Percentiles rank a stretch among this genome's conserved stretches.
Conservation (phyloP, 2,113 vertebrate species). For the Myrmecophaga tridactyla region DNA sequence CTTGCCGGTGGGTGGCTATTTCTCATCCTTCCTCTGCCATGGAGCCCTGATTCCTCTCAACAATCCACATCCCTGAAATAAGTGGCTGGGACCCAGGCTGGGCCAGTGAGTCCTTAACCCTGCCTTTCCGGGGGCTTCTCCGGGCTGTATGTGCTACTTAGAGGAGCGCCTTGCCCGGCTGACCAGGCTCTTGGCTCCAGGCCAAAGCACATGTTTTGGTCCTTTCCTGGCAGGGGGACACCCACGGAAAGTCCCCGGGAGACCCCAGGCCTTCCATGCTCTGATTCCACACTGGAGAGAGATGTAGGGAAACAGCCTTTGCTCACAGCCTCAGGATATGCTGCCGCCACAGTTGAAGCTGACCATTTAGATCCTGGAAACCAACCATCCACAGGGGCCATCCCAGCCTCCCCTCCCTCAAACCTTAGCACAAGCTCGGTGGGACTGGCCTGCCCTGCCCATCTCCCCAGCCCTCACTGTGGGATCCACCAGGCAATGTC, state of each 20-base stretch:
- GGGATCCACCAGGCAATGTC: rapidly evolving
- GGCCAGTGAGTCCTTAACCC: background rate
- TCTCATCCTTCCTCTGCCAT: background rate
- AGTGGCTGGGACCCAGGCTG: background rate
- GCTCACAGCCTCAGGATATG: background rate
- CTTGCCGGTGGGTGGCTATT: rapidly evolving
- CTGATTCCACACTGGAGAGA: background rate
- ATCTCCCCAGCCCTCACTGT: background rate
- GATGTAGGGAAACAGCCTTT: background rate
- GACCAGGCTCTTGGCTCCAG: rapidly evolving
- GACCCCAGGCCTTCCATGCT: background rate
- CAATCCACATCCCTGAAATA: background rate
- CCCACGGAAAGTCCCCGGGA: background rate
- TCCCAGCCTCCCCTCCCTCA: background rate
- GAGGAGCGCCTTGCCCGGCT: rapidly evolving
- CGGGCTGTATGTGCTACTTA: rapidly evolving
- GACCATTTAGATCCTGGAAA: too few relatives aligned
- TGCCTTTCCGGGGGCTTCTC: background rate
- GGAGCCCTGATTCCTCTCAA: background rate
- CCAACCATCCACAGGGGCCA: rapidly evolving
- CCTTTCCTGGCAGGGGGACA: rapidly evolving
- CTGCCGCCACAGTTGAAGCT: background rate
- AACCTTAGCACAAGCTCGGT: too few relatives aligned
- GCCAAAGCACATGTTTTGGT: rapidly evolving
- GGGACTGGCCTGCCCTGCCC: too few relatives aligned